phyloP scores from a whole-genome alignment of 2,797 vertebrate species.

The Lepus oiostolus region DNA sequence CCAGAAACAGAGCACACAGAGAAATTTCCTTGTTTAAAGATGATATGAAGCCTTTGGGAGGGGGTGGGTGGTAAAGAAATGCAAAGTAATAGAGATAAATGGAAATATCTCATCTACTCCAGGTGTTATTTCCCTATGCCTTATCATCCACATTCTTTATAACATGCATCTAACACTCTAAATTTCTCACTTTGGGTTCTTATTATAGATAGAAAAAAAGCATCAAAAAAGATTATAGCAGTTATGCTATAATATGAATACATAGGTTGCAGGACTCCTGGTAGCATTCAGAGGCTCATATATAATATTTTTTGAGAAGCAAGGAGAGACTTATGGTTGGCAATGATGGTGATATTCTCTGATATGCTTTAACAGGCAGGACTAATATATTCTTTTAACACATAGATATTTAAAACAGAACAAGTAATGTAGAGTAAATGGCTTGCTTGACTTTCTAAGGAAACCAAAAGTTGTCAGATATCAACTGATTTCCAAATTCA shows the following conservation, averaged over 20 bases:
- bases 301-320: not conserved
- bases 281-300: not conserved
- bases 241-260: not conserved
- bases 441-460: not conserved
- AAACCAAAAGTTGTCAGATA: not conserved
- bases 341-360: not conserved
- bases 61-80: not conserved
- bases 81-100: not conserved
- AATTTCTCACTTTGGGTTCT: not conserved
- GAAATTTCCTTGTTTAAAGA: not conserved
- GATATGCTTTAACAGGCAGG: not conserved
- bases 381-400: not conserved
- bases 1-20: not conserved
- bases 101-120: not conserved
- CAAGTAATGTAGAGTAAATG: not conserved
- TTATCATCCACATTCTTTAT: not conserved
- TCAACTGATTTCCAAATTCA: constrained; percentile 50
- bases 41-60: not conserved
- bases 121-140: not conserved
- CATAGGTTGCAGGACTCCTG: not conserved
- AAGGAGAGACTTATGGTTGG: not conserved
- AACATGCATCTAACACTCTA: not conserved
- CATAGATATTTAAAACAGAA: not conserved
- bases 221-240: not conserved
- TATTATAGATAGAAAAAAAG: not conserved